phyloP scores from a whole-genome alignment of 92 coral and sea anemone species.

The Bergia sp. region DNA sequence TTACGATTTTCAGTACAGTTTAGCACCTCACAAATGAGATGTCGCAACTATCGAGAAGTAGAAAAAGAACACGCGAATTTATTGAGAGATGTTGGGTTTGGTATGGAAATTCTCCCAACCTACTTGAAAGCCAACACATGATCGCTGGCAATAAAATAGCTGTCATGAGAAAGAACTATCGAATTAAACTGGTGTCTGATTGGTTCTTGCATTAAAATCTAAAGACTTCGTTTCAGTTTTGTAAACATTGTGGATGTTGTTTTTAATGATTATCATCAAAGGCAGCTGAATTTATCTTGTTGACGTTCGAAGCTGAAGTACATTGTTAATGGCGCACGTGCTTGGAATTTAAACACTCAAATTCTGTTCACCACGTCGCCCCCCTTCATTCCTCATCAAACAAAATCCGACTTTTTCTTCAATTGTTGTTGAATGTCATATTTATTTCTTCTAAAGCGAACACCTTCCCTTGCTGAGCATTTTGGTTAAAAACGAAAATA shows the following conservation, averaged over 20 bases:
- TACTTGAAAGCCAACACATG: conserved; percentile 74
- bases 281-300: conserved; percentile 67
- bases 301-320: conserved; percentile 18
- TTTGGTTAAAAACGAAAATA: conserved; percentile 30
- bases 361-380: background rate
- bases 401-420: background rate
- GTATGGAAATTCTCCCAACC: conserved; percentile 70
- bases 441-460: background rate
- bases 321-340: conserved; percentile 41
- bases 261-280: conserved; percentile 72
- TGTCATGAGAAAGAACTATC: conserved; percentile 77
- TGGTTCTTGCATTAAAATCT: conserved; percentile 58
- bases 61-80: conserved; percentile 8
- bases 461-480: conserved; percentile 8
- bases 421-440: background rate
- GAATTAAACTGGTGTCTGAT: conserved; percentile 56
- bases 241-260: conserved; percentile 91
- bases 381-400: background rate
- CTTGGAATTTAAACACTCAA: conserved; percentile 7
- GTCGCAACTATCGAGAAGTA: background rate
- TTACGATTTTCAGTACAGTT: background rate
- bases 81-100: conserved; percentile 16
- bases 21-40: background rate
- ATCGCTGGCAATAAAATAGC: conserved; percentile 77
- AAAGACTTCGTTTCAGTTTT: conserved; percentile 78